These are phyloP conservation scores for Drosophila parabipectinata DNA, from an alignment of 1,140 invertebrate genomes.

Conservation along the genomic window DNA sequence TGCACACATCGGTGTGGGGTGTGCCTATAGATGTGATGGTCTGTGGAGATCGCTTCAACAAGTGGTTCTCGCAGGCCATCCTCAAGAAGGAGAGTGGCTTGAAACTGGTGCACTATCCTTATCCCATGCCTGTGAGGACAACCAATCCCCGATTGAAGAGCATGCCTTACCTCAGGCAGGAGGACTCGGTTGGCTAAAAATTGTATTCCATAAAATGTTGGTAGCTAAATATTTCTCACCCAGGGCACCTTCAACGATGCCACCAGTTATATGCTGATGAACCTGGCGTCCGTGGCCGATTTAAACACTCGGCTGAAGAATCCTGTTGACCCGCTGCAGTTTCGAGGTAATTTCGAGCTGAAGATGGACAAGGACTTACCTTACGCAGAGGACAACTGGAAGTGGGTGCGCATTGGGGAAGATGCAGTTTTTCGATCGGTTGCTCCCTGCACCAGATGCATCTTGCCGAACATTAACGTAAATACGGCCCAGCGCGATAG, in stretches of 20 bases:
- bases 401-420: conserved; percentile 84
- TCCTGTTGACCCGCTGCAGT: conserved; percentile 85
- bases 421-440: conserved; percentile 80
- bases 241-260: conserved; percentile 85
- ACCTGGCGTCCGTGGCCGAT: conserved; percentile 84
- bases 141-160: conserved; percentile 47
- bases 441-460: conserved; percentile 85
- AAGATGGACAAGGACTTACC: conserved; percentile 83
- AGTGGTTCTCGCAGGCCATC: conserved; percentile 87
- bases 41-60: conserved; percentile 87
- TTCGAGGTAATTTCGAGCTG: conserved; percentile 85
- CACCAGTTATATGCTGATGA: conserved; percentile 85
- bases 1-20: conserved; percentile 85
- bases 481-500: conserved; percentile 85
- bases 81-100: conserved; percentile 85
- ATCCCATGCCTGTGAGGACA: conserved; percentile 79
- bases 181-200: conserved; percentile 62
- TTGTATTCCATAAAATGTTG: background rate
- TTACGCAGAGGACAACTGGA: conserved; percentile 85
- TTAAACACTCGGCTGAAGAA: conserved; percentile 81
- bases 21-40: conserved; percentile 85
- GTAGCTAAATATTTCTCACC: background rate
- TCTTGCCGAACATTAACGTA: conserved; percentile 86
- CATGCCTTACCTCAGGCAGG: conserved; percentile 62
- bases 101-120: conserved; percentile 86